These are phyloP conservation scores for Anolis carolinensis DNA, from an alignment of 2,113 vertebrate genomes.

Conservation along the genomic window DNA sequence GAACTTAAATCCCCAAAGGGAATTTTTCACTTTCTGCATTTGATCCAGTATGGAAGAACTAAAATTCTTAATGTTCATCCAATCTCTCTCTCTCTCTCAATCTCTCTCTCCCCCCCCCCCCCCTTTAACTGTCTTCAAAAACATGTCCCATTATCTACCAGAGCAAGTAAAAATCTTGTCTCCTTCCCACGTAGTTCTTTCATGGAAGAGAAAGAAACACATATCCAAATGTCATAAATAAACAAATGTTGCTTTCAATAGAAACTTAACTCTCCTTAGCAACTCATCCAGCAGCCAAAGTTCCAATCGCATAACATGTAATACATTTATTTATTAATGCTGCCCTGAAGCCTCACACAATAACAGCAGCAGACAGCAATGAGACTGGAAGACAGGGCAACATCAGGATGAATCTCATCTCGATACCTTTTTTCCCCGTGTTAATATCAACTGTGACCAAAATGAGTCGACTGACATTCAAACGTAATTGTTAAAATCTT, in stretches of 20 bases:
- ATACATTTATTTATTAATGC: accelerated
- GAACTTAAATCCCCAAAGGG: no score
- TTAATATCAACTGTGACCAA: conserved; percentile 27
- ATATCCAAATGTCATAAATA: background rate
- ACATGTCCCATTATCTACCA: background rate
- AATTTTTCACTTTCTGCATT: no score
- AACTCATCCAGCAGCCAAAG: background rate
- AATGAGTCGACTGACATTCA: conserved; percentile 65
- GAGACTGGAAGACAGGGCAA: background rate
- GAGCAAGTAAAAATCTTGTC: background rate
- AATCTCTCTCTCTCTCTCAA: no score
- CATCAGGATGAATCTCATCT: background rate
- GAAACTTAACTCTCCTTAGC: accelerated
- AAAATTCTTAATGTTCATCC: background rate
- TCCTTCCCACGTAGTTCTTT: background rate
- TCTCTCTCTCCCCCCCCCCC: no score
- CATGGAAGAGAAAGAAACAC: background rate
- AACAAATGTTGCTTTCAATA: background rate
- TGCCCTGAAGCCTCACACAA: background rate
- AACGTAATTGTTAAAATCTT: conserved; percentile 55
- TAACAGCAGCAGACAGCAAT: background rate
- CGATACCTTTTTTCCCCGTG: conserved; percentile 23
- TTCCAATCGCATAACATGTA: background rate
- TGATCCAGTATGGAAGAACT: no score
- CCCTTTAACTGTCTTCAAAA: background rate